Evolutionary conservation across 2,888 invertebrate genomes (phyloP), one percentile per base, ranked within the genome.

Genomic region (Yponomeuta malinellus): DNA sequence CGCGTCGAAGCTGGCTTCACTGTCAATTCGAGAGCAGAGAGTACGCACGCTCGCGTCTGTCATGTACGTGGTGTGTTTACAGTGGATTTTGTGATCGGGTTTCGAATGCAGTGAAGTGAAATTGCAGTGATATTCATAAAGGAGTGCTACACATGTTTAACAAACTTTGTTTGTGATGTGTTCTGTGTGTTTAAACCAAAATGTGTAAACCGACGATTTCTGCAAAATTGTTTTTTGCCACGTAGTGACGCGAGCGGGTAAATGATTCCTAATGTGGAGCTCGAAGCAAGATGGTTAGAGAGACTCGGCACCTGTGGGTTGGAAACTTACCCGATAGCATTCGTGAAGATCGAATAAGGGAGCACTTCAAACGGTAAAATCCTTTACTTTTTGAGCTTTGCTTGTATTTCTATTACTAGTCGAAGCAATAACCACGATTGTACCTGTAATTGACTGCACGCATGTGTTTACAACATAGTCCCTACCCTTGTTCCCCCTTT

Each of bases 231-330:
- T 86, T 92, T 89, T 92, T 91, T 92, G 92, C 92, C 92, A 92
- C 92, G 92, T 93, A 93, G 92, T 91, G 92, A 91, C 90, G 93
- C 92, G 92, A 92, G 93, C 93, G 93, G 93, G 93, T 93, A 93
- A 85, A 94, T 93, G 93, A 94, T 95, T 94, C 95, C 96, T 95
- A 95, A 96, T 96, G 96, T 96, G 96, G 97, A 96, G 96, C 95
- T 95, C 94, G 96, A 96, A 96, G 96, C 97, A 98, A 97, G 96
- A 99, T 99, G 99, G 98, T 99, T 96, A 98, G 98, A 96, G 98
- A 98, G 98, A 98, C 98, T 96, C 97, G 98, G 96, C 98, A 99
- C 95, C 96, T 99, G 95, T 98, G 98, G 98, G 98, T 99, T 96
- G 98, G 98, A 96, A 98, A 98, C 96, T 97, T 99, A 96, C 98